Evolutionary conservation across 1,140 invertebrate species (phyloP), one percentile per base, ranked within the genome.

Genomic region (Steinernema feltiae): DNA sequence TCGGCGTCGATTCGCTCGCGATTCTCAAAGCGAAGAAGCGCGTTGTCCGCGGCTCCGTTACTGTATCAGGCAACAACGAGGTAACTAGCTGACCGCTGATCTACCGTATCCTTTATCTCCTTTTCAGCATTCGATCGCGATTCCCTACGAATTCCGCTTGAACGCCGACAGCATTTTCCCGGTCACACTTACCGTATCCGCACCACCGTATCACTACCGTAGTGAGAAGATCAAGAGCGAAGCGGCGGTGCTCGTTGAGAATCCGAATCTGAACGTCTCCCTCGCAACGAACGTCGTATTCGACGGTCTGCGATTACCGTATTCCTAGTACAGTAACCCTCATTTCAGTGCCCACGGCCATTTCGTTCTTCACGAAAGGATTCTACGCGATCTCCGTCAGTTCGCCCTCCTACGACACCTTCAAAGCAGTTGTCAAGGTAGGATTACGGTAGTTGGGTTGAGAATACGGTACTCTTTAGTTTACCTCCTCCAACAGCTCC

Each of bases 311-410:
- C 53, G 24, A 21, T 17, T 7, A 63, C 53, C 24, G 2, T 3
- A n/a, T 12, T 63, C 53, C 24, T 15, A 7, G 7, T 63, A 3
- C 53, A 3, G 3, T 27, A 3, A 12, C 7, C 24, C 3, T 15
- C 15, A 15, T 15, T 63, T 63, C 24, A 63, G 53, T 63, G 12
- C 15, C 53, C 7, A 63, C 53, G 2, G 53, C 53, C 7, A 63
- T 63, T 27, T 63, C 53, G 7, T 63, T 63, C 53, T 63, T 63
- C 24, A 63, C 53, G 53, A 63, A 63, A 27, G 53, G 53, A 63
- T 63, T 63, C 53, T 63, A 63, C 53, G 3, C 24, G 53, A 3
- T 63, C 12, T 17, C 53, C 3, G 24, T 63, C 24, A n/a, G 12
- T 15, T 15, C 53, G 12, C 53, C 53, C 24, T 63, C 12, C 24